Evolutionary conservation across 2,888 invertebrate genomes (phyloP).

Genomic region (Monopis laevigella): DNA sequence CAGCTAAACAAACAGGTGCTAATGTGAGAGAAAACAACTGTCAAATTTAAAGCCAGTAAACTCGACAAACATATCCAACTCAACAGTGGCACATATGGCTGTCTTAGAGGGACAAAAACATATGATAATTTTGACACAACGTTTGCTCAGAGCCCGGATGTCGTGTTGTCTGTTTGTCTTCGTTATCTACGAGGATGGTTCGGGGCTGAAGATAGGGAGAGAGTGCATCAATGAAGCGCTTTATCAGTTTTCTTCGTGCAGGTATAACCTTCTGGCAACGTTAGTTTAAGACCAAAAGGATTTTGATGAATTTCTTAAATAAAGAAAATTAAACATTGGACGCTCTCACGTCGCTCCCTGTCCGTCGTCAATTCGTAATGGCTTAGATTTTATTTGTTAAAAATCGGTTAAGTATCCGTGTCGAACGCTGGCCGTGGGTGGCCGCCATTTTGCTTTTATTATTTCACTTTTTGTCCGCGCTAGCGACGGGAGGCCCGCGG

Average conservation of each 20-base stretch:
- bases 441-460: slow-evolving; percentile 58
- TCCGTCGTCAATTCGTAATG: slow-evolving; percentile 56
- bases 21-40: slow-evolving; percentile 3
- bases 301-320: background rate
- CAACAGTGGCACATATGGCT: slow-evolving; percentile 15
- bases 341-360: slow-evolving; percentile 33
- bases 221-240: slow-evolving; percentile 38
- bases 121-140: slow-evolving; percentile 18
- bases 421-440: slow-evolving; percentile 62
- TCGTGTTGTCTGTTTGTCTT: slow-evolving; percentile 36
- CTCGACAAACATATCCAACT: background rate
- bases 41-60: slow-evolving; percentile 10
- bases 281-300: slow-evolving; percentile 33
- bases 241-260: slow-evolving; percentile 35
- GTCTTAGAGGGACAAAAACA: slow-evolving; percentile 21
- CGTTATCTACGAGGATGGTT: slow-evolving; percentile 40
- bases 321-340: background rate
- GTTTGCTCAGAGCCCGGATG: slow-evolving; percentile 51
- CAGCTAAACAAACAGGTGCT: background rate
- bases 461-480: slow-evolving; percentile 58
- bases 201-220: slow-evolving; percentile 17
- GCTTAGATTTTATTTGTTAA: slow-evolving; percentile 67
- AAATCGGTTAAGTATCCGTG: slow-evolving; percentile 69
- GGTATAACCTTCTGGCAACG: slow-evolving; percentile 30
- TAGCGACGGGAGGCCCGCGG: slow-evolving; percentile 57